Evolutionary conservation across 2,888 invertebrate genomes (phyloP).

Genomic region (Drosophila pseudotalamancana): DNA sequence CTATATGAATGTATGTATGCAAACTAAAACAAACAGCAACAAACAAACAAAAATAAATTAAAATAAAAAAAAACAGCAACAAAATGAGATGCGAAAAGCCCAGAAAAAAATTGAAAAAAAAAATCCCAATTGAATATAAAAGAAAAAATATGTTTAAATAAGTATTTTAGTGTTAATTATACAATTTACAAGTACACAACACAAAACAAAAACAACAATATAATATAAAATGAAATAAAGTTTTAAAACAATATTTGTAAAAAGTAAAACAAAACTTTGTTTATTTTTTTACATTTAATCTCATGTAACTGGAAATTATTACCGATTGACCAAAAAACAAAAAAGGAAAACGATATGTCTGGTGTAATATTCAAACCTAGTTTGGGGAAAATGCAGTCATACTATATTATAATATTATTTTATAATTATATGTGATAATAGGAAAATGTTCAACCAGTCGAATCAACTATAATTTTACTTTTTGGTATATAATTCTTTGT

Average conservation of each 20-base stretch:
- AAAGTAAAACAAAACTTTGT: constrained; percentile 67
- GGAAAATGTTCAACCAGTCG: no score
- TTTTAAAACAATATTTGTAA: constrained; percentile 84
- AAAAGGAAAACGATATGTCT: no score
- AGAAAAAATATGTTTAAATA: constrained; percentile 80
- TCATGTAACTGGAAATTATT: no score
- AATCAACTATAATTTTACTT: no score
- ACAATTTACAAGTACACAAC: constrained; percentile 82
- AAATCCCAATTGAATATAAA: constrained; percentile 65
- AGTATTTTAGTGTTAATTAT: constrained; percentile 84
- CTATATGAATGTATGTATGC: constrained; percentile 53
- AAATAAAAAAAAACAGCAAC: constrained; percentile 41
- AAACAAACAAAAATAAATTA: constrained; percentile 38
- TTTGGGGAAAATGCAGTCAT: no score
- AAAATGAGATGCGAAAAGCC: constrained; percentile 31
- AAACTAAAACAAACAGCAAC: constrained; percentile 35
- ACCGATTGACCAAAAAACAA: no score
- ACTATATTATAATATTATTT: no score
- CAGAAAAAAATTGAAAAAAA: constrained; percentile 52
- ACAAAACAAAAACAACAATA: constrained; percentile 68
- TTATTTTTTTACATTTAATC: not conserved
- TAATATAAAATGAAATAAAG: constrained; percentile 83
- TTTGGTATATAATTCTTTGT: no score
- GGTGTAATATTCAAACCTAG: no score
- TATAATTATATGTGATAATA: no score